phyloP scores from a whole-genome alignment of 2,113 vertebrate species.

The Oenanthe oenanthe region DNA sequence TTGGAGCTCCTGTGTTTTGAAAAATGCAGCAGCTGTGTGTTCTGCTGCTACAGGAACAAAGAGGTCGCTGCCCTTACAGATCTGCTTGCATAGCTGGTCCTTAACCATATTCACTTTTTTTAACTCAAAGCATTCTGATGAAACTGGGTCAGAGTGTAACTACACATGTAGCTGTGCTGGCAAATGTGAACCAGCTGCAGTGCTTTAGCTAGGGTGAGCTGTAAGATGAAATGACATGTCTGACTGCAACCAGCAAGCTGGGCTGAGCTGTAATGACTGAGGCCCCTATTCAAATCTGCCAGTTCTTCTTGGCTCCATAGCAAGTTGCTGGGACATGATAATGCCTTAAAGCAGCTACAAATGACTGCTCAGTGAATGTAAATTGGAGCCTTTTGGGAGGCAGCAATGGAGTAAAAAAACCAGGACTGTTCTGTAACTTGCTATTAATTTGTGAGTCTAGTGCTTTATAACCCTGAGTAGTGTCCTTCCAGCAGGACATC shows the following conservation, averaged over 20 bases:
- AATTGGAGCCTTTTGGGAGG: slow-evolving; percentile 27
- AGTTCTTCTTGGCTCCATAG: slow-evolving; percentile 48
- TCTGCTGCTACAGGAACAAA: slow-evolving; percentile 57
- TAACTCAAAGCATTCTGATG: slow-evolving; percentile 46
- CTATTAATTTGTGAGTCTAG: neutral
- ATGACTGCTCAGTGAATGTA: slow-evolving; percentile 29
- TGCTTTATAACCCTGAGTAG: neutral
- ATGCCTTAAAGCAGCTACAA: slow-evolving; percentile 44
- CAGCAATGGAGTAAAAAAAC: neutral
- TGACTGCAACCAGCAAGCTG: slow-evolving; percentile 11
- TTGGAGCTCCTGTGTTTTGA: slow-evolving; percentile 67
- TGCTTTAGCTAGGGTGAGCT: slow-evolving; percentile 8
- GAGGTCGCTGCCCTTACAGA: slow-evolving; percentile 46
- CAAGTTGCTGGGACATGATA: slow-evolving; percentile 32
- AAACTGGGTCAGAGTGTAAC: slow-evolving; percentile 62
- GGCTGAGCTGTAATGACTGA: neutral
- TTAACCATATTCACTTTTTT: slow-evolving; percentile 37
- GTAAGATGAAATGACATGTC: slow-evolving; percentile 25
- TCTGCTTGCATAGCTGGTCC: slow-evolving; percentile 34
- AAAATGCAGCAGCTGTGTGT: slow-evolving; percentile 71
- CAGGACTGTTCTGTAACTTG: neutral
- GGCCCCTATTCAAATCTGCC: slow-evolving; percentile 43
- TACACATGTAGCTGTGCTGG: slow-evolving; percentile 29
- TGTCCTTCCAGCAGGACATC: neutral
- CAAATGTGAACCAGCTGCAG: slow-evolving; percentile 57